Base-by-base conservation (phyloP, 2,113 vertebrate species). In the Mandrillus leucophaeus region DNA sequence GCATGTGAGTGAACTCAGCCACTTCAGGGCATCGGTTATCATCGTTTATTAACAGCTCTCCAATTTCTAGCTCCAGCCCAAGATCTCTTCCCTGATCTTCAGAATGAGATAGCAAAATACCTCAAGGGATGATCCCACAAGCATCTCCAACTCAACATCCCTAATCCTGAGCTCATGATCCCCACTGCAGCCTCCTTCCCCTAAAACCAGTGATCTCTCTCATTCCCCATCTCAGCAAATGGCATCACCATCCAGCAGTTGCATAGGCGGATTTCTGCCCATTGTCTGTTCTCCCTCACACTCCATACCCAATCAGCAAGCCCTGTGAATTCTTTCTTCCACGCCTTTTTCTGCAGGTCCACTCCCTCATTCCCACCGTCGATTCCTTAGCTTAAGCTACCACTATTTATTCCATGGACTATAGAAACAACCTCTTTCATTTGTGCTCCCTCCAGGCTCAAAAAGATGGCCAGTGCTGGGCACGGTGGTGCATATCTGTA, bases 41-140 rank as follows among this genome's bases (percentile, higher is more conserved):
- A 13, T n/a, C 20, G 10, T 35, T 75, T 38, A 57, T 72, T 50
- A 75, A 76, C 3, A 20, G 70, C 43, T 73, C 25, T 61, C 52
- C 79, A 59, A 59, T 80, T 93, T 68, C 50, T 52, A 81, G 40
- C 48, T 89, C 79, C 82, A 92, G 68, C 20, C 66, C 52, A 57
- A 6, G 10, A 12, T 9, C 17, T 88, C 57, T 18, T 61, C 25
- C 18, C 13, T 17, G 18, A 83, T 86, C 25, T 83, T 81, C 27
- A 61, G 73, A 82, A 38, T 1, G 45, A 70, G 5, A 86, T 1
- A 38, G 79, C 8, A 30, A 61, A 45, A 80, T 38, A 55, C 55
- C 17, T 57, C 27, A 12, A 93, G 68, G 45, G 30, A 30, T 90
- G 17, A 48, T 5, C 32, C 70, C 50, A 45, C 13, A 20, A 22